A percentile compares a stretch with the other conserved stretches of the same genome.
phyloP scores from a whole-genome alignment of 1,140 invertebrate species.

The Drosophila navojoa region DNA sequence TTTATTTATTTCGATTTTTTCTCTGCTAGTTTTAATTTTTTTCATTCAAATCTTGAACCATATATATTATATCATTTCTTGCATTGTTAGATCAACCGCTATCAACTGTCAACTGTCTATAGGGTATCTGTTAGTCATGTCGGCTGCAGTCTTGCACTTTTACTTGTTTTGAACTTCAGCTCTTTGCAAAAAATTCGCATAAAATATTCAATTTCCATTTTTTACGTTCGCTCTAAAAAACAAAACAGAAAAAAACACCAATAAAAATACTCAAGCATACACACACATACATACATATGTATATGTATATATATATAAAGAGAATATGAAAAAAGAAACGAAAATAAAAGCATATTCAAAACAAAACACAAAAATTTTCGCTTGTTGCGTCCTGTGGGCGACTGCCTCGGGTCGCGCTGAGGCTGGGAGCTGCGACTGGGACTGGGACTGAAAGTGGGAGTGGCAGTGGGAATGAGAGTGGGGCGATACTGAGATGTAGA shows the following conservation, averaged over 20 bases:
- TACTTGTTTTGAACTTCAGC: constrained; percentile 32
- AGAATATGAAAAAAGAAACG: constrained; percentile 14
- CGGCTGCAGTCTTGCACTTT: neutral
- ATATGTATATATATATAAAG: too few relatives aligned
- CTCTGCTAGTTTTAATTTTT: too few relatives aligned
- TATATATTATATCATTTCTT: too few relatives aligned
- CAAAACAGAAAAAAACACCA: constrained; percentile 26
- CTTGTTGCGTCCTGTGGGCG: constrained; percentile 46
- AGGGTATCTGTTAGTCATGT: neutral
- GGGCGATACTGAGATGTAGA: too few relatives aligned
- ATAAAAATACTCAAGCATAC: constrained; percentile 41
- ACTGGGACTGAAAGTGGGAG: too few relatives aligned
- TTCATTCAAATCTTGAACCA: too few relatives aligned
- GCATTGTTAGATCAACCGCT: too few relatives aligned
- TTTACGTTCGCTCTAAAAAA: constrained; percentile 34
- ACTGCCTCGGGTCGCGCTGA: neutral
- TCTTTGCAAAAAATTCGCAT: constrained; percentile 44
- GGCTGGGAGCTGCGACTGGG: neutral
- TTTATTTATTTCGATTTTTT: too few relatives aligned
- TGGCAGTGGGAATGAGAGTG: neutral
- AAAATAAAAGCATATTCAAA: constrained; percentile 34
- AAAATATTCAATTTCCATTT: constrained; percentile 64
- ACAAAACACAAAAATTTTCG: constrained; percentile 35
- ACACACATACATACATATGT: constrained; percentile 16
- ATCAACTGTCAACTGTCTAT: neutral